Base-by-base conservation (phyloP, 2,113 vertebrate genomes). In the Centropristis striata region DNA sequence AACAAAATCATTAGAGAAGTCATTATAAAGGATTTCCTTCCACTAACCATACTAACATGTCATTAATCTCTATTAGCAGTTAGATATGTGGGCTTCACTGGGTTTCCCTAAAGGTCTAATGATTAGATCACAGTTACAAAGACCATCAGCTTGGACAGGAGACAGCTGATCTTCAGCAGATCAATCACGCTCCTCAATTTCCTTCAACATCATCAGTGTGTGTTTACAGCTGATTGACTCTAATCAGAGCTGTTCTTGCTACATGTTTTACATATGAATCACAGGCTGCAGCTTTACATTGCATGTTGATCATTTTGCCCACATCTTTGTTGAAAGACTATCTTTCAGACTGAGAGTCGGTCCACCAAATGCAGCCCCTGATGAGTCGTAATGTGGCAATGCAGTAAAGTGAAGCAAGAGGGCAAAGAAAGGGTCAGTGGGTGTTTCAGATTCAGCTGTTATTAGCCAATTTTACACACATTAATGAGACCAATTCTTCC, bases 51-150 rank as follows among this genome's bases (percentile, higher is more conserved):
- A 36, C 13, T 6, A 41, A 23, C 18, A 53, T 46, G 13, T 64
- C 66, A 18, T 59, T n/a, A 10, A n/a, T 63, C 27, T 50, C 8
- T n/a, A 54, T 25, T 23, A 36, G 44, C 28, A 39, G 13, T 42
- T 4, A 41, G 70, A 71, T 53, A 63, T 57, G 16, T 2, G 51
- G 58, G 53, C 59, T 58, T 55, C 36, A 47, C 10, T 23, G 14
- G 32, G 60, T 72, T 69, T 55, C 66, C n/a, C 23, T 49, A 14
- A 0, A 32, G 0, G 41, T 50, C 41, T 36, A 46, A 42, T 80
- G 78, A 80, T 84, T 80, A 80, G 25, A 81, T 90, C 69, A 71
- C 32, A 59, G 53, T n/a, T 55, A 3, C 23, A 76, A 64, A 76
- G 36, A 36, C 58, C 44, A 76, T 67, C 63, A 54, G 25, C 54